phyloP scores from a whole-genome alignment of 2,113 vertebrate species.

The Mobula hypostoma region DNA sequence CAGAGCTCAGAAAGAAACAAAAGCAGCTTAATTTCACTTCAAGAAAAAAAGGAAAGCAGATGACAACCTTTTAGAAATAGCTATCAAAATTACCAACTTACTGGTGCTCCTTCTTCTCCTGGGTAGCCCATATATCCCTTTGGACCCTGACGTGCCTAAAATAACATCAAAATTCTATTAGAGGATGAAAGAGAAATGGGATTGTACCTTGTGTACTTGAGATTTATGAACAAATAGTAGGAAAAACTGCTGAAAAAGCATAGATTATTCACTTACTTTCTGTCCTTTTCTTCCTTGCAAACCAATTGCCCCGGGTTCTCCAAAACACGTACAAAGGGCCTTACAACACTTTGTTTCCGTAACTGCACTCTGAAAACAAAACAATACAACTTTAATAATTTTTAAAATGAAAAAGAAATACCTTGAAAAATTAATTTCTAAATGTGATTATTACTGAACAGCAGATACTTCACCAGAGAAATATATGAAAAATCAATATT shows the following conservation, averaged over 20 bases:
- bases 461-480: not conserved
- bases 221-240: not conserved
- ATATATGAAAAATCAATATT: not conserved
- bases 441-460: not conserved
- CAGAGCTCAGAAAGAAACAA: not conserved
- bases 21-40: not conserved
- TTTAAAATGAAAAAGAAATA: not conserved
- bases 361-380: constrained; percentile 57
- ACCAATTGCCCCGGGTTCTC: constrained; percentile 63
- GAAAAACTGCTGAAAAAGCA: not conserved
- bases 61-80: not conserved
- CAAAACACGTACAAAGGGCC: constrained; percentile 66
- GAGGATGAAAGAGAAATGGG: not conserved
- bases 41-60: not conserved
- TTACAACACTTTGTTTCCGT: constrained; percentile 68
- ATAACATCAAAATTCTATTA: not conserved
- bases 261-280: constrained; percentile 56
- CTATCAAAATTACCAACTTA: constrained; percentile 52
- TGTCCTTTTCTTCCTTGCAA: constrained; percentile 51
- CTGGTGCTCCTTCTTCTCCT: constrained; percentile 71
- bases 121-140: constrained; percentile 64
- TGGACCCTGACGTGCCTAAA: constrained; percentile 61
- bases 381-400: not conserved
- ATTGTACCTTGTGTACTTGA: not conserved
- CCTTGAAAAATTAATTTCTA: not conserved